Evolutionary conservation across 2,888 invertebrate genomes (phyloP).

Genomic region (Brenthis hecate): DNA sequence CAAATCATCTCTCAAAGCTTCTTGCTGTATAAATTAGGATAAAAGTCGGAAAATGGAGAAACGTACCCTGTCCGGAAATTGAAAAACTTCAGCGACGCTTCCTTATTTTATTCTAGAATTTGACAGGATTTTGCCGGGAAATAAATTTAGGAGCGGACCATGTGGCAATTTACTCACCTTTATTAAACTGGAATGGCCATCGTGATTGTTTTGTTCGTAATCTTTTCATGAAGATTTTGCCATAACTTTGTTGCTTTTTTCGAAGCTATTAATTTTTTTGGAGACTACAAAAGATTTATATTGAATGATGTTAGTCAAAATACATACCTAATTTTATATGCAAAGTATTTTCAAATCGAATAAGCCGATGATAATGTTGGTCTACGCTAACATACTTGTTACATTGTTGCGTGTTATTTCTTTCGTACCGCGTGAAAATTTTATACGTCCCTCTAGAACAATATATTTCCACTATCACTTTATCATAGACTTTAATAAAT

Average conservation of each 20-base stretch:
- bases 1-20: slow-evolving; percentile 71
- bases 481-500: slow-evolving; percentile 16
- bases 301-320: slow-evolving; percentile 2
- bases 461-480: slow-evolving; percentile 28
- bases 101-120: slow-evolving; percentile 68
- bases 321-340: background rate
- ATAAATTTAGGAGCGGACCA: slow-evolving; percentile 50
- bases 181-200: slow-evolving; percentile 46
- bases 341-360: slow-evolving; percentile 4
- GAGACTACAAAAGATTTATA: slow-evolving; percentile 11
- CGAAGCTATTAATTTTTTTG: slow-evolving; percentile 7
- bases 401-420: slow-evolving; percentile 14
- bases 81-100: slow-evolving; percentile 71
- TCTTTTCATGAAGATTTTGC: slow-evolving; percentile 29
- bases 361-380: background rate
- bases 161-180: slow-evolving; percentile 55
- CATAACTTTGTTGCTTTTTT: slow-evolving; percentile 19
- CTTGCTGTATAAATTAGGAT: slow-evolving; percentile 73
- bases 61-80: slow-evolving; percentile 75
- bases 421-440: slow-evolving; percentile 17
- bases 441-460: slow-evolving; percentile 23
- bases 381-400: background rate
- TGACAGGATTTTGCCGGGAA: slow-evolving; percentile 58
- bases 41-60: slow-evolving; percentile 70
- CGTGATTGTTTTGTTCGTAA: slow-evolving; percentile 43